phyloP scores from a whole-genome alignment of 2,797 vertebrate genomes.

The Takifugu rubripes region DNA sequence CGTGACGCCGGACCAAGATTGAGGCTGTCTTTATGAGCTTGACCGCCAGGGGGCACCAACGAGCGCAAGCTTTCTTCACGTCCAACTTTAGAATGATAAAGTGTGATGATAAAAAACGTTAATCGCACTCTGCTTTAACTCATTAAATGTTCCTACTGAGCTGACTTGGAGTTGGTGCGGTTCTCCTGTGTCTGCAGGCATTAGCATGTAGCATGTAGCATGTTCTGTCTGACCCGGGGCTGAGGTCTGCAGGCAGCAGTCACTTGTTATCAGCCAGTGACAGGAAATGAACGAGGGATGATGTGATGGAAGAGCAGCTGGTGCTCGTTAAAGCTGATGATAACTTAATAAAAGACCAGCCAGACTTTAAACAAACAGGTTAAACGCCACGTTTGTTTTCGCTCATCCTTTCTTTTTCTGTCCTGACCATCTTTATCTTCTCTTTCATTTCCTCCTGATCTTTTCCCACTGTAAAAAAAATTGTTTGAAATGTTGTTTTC shows the following conservation, averaged over 20 bases:
- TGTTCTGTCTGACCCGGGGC: background rate
- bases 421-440: background rate
- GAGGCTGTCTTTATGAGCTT: too few relatives aligned
- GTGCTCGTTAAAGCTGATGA: slow-evolving; percentile 20
- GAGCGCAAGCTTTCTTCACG: too few relatives aligned
- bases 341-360: slow-evolving; percentile 4
- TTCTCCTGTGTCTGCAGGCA: too few relatives aligned
- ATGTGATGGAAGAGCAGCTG: slow-evolving; percentile 38
- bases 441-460: background rate
- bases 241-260: background rate
- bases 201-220: too few relatives aligned
- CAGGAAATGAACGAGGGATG: slow-evolving; percentile 48
- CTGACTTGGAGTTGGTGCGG: too few relatives aligned
- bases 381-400: slow-evolving; percentile 9
- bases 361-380: background rate
- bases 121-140: too few relatives aligned
- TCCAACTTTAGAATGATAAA: too few relatives aligned
- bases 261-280: slow-evolving; percentile 28
- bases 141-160: too few relatives aligned
- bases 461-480: background rate
- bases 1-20: too few relatives aligned
- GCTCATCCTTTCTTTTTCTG: background rate
- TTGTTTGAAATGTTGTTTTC: background rate
- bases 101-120: too few relatives aligned
- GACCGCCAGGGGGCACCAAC: too few relatives aligned